phyloP scores from a whole-genome alignment of 2,797 vertebrate species.

The Catostomus latipinnis region DNA sequence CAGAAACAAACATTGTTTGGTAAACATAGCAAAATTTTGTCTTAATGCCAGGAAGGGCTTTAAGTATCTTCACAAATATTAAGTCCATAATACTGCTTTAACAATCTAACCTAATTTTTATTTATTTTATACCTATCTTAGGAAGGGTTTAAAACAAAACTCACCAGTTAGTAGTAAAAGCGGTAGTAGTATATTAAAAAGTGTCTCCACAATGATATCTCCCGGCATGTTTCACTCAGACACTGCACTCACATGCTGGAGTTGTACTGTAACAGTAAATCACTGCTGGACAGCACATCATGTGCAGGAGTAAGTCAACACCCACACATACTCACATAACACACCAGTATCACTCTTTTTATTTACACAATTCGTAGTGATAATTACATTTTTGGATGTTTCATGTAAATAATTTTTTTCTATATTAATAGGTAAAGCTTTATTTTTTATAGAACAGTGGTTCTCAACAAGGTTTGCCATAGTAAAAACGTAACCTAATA shows the following conservation, averaged over 20 bases:
- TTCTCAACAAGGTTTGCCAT: too few species aligned
- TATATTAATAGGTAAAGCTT: too few species aligned
- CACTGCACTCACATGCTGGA: conserved; percentile 13
- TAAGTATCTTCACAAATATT: neutral
- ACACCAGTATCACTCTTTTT: neutral
- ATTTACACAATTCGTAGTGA: neutral
- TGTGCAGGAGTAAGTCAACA: conserved; percentile 12
- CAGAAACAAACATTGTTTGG: neutral
- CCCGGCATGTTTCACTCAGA: conserved; percentile 61
- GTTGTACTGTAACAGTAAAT: conserved; percentile 14
- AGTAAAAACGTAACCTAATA: too few species aligned
- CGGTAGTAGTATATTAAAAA: conserved; percentile 72
- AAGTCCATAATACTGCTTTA: neutral
- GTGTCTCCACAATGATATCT: conserved; percentile 67
- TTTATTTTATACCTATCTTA: neutral
- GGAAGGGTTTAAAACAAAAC: conserved; percentile 46
- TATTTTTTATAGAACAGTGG: too few species aligned
- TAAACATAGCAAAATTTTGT: neutral
- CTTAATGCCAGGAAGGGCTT: neutral
- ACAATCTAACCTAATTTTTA: neutral
- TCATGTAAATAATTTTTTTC: neutral
- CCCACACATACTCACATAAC: neutral
- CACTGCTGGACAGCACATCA: neutral
- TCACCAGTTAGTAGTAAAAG: conserved; percentile 74
- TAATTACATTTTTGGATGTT: neutral